These are phyloP conservation scores for Drosophila barbarae DNA, from an alignment of 2,888 invertebrate genomes.

Conservation along the genomic window DNA sequence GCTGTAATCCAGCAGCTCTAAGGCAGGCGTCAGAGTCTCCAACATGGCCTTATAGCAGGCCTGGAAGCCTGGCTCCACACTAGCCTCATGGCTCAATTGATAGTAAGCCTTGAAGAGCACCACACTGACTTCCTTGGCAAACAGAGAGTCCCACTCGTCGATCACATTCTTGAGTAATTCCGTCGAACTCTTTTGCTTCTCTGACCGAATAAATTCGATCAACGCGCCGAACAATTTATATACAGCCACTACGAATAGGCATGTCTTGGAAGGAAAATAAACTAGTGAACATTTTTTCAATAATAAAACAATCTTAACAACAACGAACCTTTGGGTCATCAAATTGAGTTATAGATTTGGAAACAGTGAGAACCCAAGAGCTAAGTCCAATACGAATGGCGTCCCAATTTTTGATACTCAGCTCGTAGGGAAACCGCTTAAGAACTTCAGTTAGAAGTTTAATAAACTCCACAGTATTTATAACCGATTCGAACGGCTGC, in stretches of 20 bases:
- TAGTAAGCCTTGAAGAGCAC: slow-evolving; percentile 77
- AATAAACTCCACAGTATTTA: slow-evolving; percentile 75
- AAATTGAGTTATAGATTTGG: slow-evolving; percentile 78
- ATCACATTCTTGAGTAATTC: slow-evolving; percentile 70
- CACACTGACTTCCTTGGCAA: slow-evolving; percentile 83
- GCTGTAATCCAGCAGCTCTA: slow-evolving; percentile 72
- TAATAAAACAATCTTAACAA: not conserved
- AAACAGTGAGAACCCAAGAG: slow-evolving; percentile 83
- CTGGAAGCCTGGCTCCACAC: slow-evolving; percentile 44
- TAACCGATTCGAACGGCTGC: slow-evolving; percentile 59
- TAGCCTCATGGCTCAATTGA: slow-evolving; percentile 57
- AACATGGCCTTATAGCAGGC: slow-evolving; percentile 61
- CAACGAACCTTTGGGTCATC: slow-evolving; percentile 81
- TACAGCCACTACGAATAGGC: slow-evolving; percentile 81
- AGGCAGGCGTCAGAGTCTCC: slow-evolving; percentile 61
- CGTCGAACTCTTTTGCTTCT: slow-evolving; percentile 77
- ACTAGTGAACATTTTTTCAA: not conserved
- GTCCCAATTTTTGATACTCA: slow-evolving; percentile 84
- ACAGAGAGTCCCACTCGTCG: slow-evolving; percentile 89
- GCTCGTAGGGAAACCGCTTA: slow-evolving; percentile 71
- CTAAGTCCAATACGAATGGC: slow-evolving; percentile 85
- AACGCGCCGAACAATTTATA: slow-evolving; percentile 81
- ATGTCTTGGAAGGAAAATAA: slow-evolving; percentile 74
- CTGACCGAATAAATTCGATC: slow-evolving; percentile 79
- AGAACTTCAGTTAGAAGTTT: slow-evolving; percentile 75